Base-by-base conservation (phyloP, 2,797 vertebrate genomes). In the Chromis chromis region DNA sequence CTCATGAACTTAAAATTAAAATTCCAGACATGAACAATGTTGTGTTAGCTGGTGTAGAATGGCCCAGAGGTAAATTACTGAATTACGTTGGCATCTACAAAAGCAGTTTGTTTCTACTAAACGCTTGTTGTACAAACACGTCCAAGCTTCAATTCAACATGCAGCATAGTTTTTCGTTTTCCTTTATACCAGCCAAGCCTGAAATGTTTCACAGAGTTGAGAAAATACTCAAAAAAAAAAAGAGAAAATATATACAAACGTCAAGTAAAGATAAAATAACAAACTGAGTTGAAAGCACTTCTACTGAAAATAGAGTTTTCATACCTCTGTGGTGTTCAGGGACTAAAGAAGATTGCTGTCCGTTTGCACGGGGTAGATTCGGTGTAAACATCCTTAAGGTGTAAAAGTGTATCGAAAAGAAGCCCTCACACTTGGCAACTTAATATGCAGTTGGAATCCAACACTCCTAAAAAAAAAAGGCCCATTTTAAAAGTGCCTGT, bases 331-430 rank as follows among this genome's bases (percentile, higher is more conserved):
- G 55, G 67, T 66, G 58, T 60, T 40, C 24, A 49, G 64, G 71
- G 60, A 81, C 61, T 40, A 62, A 62, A 65, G 39, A 33, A 42
- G 33, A 65, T 63, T 73, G 54, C 69, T 42, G 57, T 67, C 66
- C 57, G 50, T 53, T 63, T 78, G 33, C 25, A 49, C 28, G 11
- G 13, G 60, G 39, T 44, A 55, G 61, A 55, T 60, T 49, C 61
- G 33, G 21, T 60, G 22, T 36, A 82, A 82, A 74, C 50, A 68
- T 74, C 79, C 48, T 74, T 25, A 64, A 83, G 59, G 40, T 65
- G 61, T 52, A 14, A 31, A 31, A 31, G 31, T 31, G 6, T 8
- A 31, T 27, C 12, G 14, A 54, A 54, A 54, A 27, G 52, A 54
- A 80, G 49, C 52, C 31, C 55, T 69, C 49, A 39, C 21, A 7